A percentile compares a stretch with the other conserved stretches of the same genome.
These are phyloP conservation scores for Acleris laterana DNA, from an alignment of 2,888 invertebrate species.

Conservation along the genomic window DNA sequence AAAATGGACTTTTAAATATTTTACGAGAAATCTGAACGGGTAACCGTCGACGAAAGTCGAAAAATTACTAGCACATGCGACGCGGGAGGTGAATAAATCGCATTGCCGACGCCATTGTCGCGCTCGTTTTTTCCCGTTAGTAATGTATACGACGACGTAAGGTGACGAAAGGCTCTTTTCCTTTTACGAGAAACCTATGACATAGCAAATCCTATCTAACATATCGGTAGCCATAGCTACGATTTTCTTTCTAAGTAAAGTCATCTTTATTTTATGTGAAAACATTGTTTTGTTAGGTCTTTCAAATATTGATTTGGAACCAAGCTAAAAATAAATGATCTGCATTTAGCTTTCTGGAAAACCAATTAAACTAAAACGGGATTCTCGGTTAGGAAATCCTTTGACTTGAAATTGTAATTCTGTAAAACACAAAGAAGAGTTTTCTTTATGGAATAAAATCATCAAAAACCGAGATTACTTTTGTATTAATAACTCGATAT, in stretches of 20 bases:
- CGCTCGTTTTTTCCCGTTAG: background rate
- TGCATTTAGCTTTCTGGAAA: slow-evolving; percentile 31
- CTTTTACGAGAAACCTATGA: background rate
- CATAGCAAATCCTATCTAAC: background rate
- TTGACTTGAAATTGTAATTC: no score
- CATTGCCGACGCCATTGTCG: slow-evolving; percentile 6
- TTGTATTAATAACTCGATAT: no score
- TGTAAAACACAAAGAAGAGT: no score
- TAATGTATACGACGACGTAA: background rate
- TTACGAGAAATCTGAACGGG: slow-evolving; percentile 67
- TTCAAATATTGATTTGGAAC: slow-evolving; percentile 27
- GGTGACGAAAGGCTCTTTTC: slow-evolving; percentile 1
- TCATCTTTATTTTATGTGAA: slow-evolving; percentile 1
- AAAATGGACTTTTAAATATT: slow-evolving; percentile 82
- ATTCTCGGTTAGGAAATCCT: background rate
- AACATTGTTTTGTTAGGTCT: slow-evolving; percentile 3
- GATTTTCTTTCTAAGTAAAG: background rate
- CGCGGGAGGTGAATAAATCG: background rate
- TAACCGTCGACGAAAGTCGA: slow-evolving; percentile 37
- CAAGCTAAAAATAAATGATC: slow-evolving; percentile 26
- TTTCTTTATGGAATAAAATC: no score
- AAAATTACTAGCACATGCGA: slow-evolving; percentile 27
- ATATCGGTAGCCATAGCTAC: background rate
- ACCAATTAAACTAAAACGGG: slow-evolving; percentile 21
- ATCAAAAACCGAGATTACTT: no score